Base-by-base conservation (phyloP, 2,113 vertebrate species). In the Brachypodius melanocephalos region DNA sequence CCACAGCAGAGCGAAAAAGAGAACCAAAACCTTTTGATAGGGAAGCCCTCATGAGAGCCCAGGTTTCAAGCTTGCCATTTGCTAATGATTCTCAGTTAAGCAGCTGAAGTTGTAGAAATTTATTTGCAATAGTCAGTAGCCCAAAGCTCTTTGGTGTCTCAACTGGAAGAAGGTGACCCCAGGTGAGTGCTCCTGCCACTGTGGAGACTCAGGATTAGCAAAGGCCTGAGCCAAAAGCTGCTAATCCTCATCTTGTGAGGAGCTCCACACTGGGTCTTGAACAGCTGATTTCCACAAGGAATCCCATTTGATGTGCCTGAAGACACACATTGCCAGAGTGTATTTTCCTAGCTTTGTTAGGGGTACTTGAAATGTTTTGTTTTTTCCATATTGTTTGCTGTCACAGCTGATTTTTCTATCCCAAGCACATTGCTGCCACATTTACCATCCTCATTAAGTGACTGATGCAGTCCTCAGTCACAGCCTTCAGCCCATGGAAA, bases 1-100 rank as follows among this genome's bases (percentile, higher is more conserved):
- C 54, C 72, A 48, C 28, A 62, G 54, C 14, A 75, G 40, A 82
- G 40, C 38, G 75, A 90, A 91, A 94, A 83, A 74, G 45, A 58
- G 95, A 96, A 95, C 75, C n/a, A 93, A 96, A 96, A 71, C 85
- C 4, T 86, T 89, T 88, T 10, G 0, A 51, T 28, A 86, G 67
- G 46, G 88, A 93, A 96, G 85, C 21, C 85, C 49, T 91, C 85
- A 67, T 8, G 20, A 81, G 38, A 63, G n/a, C 28, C 21, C 19
- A 28, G 31, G 40, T 96, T 96, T 96, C 75, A 77, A 83, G n/a
- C 17, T 75, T 91, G 40, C 20, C 2, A 0, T 77, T 71, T 95
- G 68, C 34, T 92, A 63, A 25, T 9, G n/a, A 57, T 28, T 45
- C 36, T 90, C 54, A 66, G 34, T 65, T 43, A 76, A 65, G 38